phyloP scores from a whole-genome alignment of 2,797 vertebrate species.

The Notoglanidium macrostoma region DNA sequence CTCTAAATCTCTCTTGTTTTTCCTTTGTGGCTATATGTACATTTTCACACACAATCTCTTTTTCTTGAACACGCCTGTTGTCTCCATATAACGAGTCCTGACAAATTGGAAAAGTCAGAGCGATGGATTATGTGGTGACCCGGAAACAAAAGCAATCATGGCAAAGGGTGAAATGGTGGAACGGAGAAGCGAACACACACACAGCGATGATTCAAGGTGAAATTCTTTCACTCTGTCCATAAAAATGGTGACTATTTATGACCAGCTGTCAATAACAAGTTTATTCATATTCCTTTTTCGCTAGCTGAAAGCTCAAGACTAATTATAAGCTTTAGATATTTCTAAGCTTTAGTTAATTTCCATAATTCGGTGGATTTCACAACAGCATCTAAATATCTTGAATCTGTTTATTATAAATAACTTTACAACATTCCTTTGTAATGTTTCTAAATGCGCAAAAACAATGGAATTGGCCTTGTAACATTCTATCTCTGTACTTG shows the following conservation, averaged over 20 bases:
- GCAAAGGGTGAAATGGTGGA: slow-evolving; percentile 61
- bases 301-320: background rate
- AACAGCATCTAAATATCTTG: background rate
- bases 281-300: background rate
- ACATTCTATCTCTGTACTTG: background rate
- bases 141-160: slow-evolving; percentile 82
- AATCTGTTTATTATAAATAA: background rate
- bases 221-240: slow-evolving; percentile 72
- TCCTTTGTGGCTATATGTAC: slow-evolving; percentile 59
- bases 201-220: slow-evolving; percentile 60
- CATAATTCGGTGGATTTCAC: background rate
- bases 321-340: no score
- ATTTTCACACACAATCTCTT: slow-evolving; percentile 42
- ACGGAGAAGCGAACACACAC: slow-evolving; percentile 51
- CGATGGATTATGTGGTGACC: slow-evolving; percentile 78
- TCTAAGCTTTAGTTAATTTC: background rate
- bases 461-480: background rate
- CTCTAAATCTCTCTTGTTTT: slow-evolving; percentile 51
- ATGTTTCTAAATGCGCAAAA: background rate
- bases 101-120: slow-evolving; percentile 85
- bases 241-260: slow-evolving; percentile 65
- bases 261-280: slow-evolving; percentile 13
- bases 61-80: slow-evolving; percentile 66
- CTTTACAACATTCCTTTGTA: no score
- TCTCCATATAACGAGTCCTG: slow-evolving; percentile 77